Base-by-base conservation (phyloP, 2,113 vertebrate genomes). In the Antechinus stuartii region DNA sequence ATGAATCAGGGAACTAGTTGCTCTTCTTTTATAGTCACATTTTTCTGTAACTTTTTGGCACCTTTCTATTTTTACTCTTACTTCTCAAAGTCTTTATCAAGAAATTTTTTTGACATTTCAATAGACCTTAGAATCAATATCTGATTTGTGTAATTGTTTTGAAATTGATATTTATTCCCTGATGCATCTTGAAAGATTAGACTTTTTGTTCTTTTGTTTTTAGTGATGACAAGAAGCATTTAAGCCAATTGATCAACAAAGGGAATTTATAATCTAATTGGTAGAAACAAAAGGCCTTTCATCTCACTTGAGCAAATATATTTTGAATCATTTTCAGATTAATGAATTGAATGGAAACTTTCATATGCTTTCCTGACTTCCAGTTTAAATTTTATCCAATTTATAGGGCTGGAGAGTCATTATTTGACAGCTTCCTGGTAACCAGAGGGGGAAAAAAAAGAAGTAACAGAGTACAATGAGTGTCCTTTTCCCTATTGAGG, bases 201-300 rank as follows among this genome's bases (percentile, higher is more conserved):
- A 11, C 12, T 55, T 89, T 92, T 92, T 90, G 54, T 57, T 90
- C 55, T 26, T n/a, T 35, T 84, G 23, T 68, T 96, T 84, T 91
- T 91, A 92, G 19, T 94, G 89, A 92, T 2, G n/a, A 52, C 68
- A 90, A 56, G 50, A 42, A 90, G 54, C 89, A 55, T 94, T 94
- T 23, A 96, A 94, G 52, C 27, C 90, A 53, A 19, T n/a, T 68
- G 54, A 91, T 49, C 84, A 84, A 8, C 35, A 54, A 27, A 42
- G 24, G 56, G 52, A 90, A 54, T 95, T 84, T 91, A 91, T 1
- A 93, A 52, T 76, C 68, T 19, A 56, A 56, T 24, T 76, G 25
- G 47, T 76, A 92, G 55, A 84, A 90, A 61, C 26, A 91, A 47
- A 93, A n/a, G 61, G 24, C 47, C 54, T 68, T 93, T 93, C 50